These are phyloP conservation scores for Gnathonemus longibarbis DNA, from an alignment of 2,113 vertebrate species.

Conservation along the genomic window DNA sequence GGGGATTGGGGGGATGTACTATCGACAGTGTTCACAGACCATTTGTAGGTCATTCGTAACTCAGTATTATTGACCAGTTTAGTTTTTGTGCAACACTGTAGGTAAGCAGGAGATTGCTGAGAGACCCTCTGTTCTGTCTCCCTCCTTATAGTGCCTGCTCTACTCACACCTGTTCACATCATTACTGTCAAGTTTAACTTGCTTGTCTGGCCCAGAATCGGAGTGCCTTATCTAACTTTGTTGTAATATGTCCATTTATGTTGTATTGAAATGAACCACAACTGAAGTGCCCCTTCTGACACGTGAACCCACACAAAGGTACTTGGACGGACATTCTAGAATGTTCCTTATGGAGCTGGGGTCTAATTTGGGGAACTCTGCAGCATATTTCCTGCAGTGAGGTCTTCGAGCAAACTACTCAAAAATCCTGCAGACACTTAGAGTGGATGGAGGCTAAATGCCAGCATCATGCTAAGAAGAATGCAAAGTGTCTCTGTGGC, in stretches of 20 bases:
- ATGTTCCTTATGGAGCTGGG: background rate
- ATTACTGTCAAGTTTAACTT: background rate
- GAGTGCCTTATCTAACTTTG: background rate
- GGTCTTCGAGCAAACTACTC: background rate
- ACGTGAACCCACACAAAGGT: background rate
- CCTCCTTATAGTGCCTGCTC: background rate
- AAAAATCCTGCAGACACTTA: background rate
- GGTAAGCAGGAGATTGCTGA: background rate
- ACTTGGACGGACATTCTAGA: background rate
- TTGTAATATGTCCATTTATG: background rate
- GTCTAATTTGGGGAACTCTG: background rate
- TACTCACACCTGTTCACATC: background rate
- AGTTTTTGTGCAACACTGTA: background rate
- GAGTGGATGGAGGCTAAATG: background rate
- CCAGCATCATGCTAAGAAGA: too few species aligned
- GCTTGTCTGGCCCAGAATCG: background rate
- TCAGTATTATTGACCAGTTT: slow-evolving; percentile 16
- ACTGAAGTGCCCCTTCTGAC: background rate
- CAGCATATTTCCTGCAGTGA: background rate
- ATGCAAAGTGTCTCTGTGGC: too few species aligned
- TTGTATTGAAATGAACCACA: background rate
- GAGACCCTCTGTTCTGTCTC: background rate
- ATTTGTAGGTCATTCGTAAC: slow-evolving; percentile 54
- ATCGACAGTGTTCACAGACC: slow-evolving; percentile 14
- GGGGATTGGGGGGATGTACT: slow-evolving; percentile 10